Evolutionary conservation across 2,888 invertebrate species (phyloP), one percentile per base, ranked within the genome.

Genomic region (Caenorhabditis japonica): DNA sequence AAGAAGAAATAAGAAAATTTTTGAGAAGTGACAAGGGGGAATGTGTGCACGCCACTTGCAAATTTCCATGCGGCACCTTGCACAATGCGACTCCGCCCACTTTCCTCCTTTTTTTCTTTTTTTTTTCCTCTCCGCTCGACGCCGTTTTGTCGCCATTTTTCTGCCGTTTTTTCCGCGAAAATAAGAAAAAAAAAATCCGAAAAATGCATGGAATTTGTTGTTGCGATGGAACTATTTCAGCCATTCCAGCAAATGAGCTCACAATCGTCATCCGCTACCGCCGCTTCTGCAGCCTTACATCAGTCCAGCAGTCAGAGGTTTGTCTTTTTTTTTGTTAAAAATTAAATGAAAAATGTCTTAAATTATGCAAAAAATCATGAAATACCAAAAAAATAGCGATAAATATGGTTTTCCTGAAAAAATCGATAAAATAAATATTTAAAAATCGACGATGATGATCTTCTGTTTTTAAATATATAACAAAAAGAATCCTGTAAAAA

Each of bases 251-350:
- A 47, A 23, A 64, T 64, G 64, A 64, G 64, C 56, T 47, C 64
- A 17, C 64, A 64, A 56, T 23, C 30, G 12, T 44, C 53, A 10
- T 34, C 49, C 30, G 33, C 49, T 10, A 33, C 64, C 7, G 55
- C 17, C 43, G 43, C 21, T 43, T 39, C n/a, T n/a, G n/a, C n/a
- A n/a, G n/a, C n/a, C 10, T 46, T 49, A 4, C 64, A 64, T 43
- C 64, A 64, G 23, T 64, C 64, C 27, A 55, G 60, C 25, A 53
- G 47, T 30, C 55, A 59, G 21, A 69, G 59, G 69, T 60, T 19
- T 21, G 59, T 36, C 15, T 27, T 44, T 44, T 30, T 25, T 25
- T 47, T 44, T 17, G n/a, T n/a, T 25, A 13, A 25, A 34, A 53
- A 60, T 30, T 13, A 12, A 7, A n/a, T 15, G 23, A 44, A 44